A percentile compares a stretch with the other conserved stretches of the same genome.
phyloP scores from a whole-genome alignment of 2,888 invertebrate species.

The Caenorhabditis auriculariae region DNA sequence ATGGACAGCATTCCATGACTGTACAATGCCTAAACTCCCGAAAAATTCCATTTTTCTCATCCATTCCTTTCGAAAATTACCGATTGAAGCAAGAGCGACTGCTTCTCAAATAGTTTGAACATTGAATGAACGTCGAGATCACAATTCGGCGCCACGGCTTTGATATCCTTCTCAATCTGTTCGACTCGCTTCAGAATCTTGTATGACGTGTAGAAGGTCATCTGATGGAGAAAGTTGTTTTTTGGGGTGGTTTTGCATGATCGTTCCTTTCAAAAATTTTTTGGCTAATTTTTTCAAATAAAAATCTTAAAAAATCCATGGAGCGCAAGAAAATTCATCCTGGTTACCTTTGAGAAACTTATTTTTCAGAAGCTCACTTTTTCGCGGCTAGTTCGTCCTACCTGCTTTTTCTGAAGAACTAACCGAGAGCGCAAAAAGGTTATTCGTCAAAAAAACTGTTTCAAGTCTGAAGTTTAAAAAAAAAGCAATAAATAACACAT shows the following conservation, averaged over 20 bases:
- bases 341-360: not conserved
- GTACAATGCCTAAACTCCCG: slow-evolving; percentile 19
- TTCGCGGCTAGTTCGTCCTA: not conserved
- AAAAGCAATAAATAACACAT: too few relatives aligned
- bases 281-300: too few relatives aligned
- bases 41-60: not conserved
- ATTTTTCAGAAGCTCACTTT: not conserved
- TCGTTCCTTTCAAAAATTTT: too few relatives aligned
- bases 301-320: not conserved
- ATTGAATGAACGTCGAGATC: slow-evolving; percentile 13
- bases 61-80: not conserved
- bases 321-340: not conserved
- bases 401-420: too few relatives aligned
- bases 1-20: slow-evolving; percentile 41
- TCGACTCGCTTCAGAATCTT: slow-evolving; percentile 11
- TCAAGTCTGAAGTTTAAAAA: too few relatives aligned
- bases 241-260: too few relatives aligned
- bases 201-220: slow-evolving; percentile 26
- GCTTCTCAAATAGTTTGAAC: slow-evolving; percentile 13
- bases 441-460: too few relatives aligned
- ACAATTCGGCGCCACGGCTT: slow-evolving; percentile 14
- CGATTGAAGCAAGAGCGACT: not conserved
- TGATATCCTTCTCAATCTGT: slow-evolving; percentile 15
- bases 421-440: too few relatives aligned
- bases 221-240: too few relatives aligned